Evolutionary conservation across 2,888 invertebrate genomes (phyloP).

Genomic region (Colletes collaris): DNA sequence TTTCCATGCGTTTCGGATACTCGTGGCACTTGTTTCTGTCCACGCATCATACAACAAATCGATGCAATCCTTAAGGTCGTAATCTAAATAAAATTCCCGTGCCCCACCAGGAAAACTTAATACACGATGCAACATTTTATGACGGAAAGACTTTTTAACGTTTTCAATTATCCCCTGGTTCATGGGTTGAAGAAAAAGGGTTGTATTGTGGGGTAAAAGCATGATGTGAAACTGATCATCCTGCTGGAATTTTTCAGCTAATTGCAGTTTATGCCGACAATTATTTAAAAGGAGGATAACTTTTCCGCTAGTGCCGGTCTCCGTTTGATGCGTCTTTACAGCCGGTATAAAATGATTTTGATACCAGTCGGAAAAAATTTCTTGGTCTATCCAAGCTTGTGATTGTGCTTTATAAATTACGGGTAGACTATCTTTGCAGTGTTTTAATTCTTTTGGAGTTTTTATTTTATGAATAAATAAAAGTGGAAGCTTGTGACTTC

Average conservation of each 20-base stretch:
- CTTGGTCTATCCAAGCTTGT: slow-evolving; percentile 9
- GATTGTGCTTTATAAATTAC: slow-evolving; percentile 4
- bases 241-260: not conserved
- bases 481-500: slow-evolving; percentile 1
- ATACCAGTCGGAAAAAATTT: slow-evolving; percentile 3
- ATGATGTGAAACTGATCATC: slow-evolving; percentile 1
- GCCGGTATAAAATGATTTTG: slow-evolving; percentile 12
- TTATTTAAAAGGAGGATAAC: slow-evolving; percentile 5
- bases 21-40: not conserved
- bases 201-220: not conserved
- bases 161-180: not conserved
- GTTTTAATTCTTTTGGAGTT: slow-evolving; percentile 12
- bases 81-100: slow-evolving; percentile 8
- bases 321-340: slow-evolving; percentile 1
- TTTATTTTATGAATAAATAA: slow-evolving; percentile 12
- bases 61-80: slow-evolving; percentile 4
- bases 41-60: slow-evolving; percentile 3
- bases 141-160: not conserved
- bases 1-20: not conserved
- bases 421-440: not conserved
- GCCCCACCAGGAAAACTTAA: not conserved
- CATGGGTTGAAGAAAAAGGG: not conserved
- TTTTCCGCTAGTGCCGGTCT: not conserved
- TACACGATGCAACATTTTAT: slow-evolving; percentile 1
- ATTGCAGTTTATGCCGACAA: not conserved